A percentile compares a stretch with the other conserved stretches of the same genome.
Conservation (phyloP, 2,797 vertebrate species). For the Pitangus sulphuratus region DNA sequence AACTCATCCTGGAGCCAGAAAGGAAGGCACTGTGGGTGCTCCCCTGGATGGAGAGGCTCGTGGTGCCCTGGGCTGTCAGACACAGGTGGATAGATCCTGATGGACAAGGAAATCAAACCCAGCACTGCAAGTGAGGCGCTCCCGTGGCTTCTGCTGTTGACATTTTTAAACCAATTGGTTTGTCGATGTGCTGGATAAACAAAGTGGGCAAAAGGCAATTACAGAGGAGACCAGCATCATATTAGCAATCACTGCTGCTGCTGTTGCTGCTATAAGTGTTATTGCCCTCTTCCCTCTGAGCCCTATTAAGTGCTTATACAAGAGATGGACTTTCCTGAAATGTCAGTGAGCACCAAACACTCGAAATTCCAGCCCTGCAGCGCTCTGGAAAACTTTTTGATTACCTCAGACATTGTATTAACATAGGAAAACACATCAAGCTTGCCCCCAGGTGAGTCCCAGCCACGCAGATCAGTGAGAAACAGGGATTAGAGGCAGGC, state of each 20-base stretch:
- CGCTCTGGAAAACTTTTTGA: background rate
- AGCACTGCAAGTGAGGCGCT: background rate
- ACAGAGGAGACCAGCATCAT: background rate
- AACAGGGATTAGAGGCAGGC: background rate
- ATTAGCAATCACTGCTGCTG: background rate
- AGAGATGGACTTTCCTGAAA: background rate
- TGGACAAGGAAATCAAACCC: background rate
- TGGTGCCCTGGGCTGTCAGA: background rate
- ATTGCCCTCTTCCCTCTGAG: conserved; percentile 7
- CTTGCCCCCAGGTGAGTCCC: background rate
- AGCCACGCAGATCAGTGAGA: fast-evolving
- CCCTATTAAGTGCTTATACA: background rate
- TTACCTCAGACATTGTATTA: background rate
- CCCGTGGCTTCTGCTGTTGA: background rate
- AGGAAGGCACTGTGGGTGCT: fast-evolving
- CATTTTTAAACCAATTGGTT: background rate
- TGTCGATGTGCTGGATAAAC: background rate
- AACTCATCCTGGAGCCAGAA: background rate
- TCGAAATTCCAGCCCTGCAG: background rate
- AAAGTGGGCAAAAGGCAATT: background rate
- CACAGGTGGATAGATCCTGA: fast-evolving
- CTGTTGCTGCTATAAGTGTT: background rate
- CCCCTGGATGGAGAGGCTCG: fast-evolving
- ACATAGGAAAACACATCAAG: background rate
- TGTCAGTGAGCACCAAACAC: background rate